These are phyloP conservation scores for Polymixis lichenea DNA, from an alignment of 2,888 invertebrate species.

Conservation along the genomic window DNA sequence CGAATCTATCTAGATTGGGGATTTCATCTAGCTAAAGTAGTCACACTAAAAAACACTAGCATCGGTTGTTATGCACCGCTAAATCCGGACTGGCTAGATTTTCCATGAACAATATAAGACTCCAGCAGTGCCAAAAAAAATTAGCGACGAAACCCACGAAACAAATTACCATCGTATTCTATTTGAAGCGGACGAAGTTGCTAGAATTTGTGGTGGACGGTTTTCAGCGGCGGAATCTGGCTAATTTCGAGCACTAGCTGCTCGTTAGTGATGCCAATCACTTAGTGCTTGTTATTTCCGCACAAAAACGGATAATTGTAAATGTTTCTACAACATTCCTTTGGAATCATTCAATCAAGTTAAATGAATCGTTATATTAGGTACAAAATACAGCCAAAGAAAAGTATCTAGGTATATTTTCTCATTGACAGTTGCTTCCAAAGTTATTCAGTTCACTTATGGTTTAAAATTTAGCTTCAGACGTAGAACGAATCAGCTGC, in stretches of 20 bases:
- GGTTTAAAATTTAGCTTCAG: constrained; percentile 12
- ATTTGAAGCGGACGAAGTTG: constrained; percentile 12
- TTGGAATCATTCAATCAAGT: neutral
- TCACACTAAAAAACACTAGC: constrained; percentile 3
- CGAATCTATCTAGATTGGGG: neutral
- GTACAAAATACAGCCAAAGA: neutral
- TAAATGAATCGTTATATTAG: neutral
- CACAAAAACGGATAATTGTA: neutral
- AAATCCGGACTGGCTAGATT: neutral
- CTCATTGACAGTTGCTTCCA: constrained; percentile 18
- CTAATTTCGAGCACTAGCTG: constrained; percentile 5
- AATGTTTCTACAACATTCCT: neutral
- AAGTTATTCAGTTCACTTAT: constrained; percentile 24
- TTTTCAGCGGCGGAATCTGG: neutral
- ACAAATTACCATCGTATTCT: constrained; percentile 7
- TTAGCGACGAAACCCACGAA: constrained; percentile 5
- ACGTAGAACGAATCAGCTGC: constrained; percentile 44
- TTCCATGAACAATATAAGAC: constrained; percentile 9
- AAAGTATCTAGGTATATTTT: neutral
- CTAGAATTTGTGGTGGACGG: constrained; percentile 18
- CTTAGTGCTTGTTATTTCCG: neutral
- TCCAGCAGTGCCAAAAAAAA: constrained; percentile 11
- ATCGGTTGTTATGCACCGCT: constrained; percentile 1
- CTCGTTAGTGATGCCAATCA: constrained; percentile 12
- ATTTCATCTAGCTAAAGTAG: neutral